A percentile compares a stretch with the other conserved stretches of the same genome.
Conservation (phyloP, 2,797 vertebrate genomes). For the Bradypodion ventrale region DNA sequence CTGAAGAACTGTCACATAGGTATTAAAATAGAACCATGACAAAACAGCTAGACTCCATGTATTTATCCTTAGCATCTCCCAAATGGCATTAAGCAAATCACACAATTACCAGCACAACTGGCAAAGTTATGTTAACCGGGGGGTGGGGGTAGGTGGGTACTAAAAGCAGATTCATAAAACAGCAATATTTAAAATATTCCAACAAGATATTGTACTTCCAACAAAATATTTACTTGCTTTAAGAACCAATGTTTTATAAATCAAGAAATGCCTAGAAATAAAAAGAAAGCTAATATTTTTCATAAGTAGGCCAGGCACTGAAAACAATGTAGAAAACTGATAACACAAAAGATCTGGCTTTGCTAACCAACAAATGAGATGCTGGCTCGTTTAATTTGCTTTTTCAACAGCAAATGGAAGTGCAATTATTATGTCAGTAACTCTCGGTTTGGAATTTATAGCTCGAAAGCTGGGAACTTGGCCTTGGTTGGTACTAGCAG, state of each 20-base stretch:
- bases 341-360: slow-evolving; percentile 26
- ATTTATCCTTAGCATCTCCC: slow-evolving; percentile 29
- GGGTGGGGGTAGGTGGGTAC: too few relatives aligned
- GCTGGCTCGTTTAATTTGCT: slow-evolving; percentile 15
- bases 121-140: slow-evolving; percentile 42
- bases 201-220: too few relatives aligned
- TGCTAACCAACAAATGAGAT: slow-evolving; percentile 47
- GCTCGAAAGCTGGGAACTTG: slow-evolving; percentile 92
- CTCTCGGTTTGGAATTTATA: slow-evolving; percentile 71
- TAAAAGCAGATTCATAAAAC: slow-evolving; percentile 48
- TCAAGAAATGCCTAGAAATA: slow-evolving; percentile 31
- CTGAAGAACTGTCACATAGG: not conserved
- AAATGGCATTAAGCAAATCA: slow-evolving; percentile 34
- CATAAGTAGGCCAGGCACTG: slow-evolving; percentile 31
- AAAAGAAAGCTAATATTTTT: slow-evolving; percentile 11
- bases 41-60: not conserved
- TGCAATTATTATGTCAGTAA: slow-evolving; percentile 39
- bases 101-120: slow-evolving; percentile 30
- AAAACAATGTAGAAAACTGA: slow-evolving; percentile 43
- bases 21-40: slow-evolving; percentile 13
- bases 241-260: slow-evolving; percentile 39
- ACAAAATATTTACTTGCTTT: slow-evolving; percentile 19
- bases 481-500: slow-evolving; percentile 88
- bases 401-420: slow-evolving; percentile 21
- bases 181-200: slow-evolving; percentile 44